Evolutionary conservation across 2,888 invertebrate species (phyloP).

Genomic region (Dyspetes luteomarginatus): DNA sequence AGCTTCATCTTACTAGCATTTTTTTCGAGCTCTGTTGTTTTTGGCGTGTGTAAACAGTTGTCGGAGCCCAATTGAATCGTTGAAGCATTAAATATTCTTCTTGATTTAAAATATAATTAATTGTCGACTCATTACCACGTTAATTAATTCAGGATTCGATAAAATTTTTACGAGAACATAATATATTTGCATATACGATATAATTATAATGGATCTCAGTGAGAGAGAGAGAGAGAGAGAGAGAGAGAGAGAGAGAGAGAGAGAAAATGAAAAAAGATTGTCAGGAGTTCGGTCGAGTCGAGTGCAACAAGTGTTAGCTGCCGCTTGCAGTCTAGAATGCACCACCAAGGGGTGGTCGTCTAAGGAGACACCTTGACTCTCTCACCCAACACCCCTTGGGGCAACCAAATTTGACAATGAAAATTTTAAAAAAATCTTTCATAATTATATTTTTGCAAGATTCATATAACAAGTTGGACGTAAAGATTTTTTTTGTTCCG

Average conservation of each 20-base stretch:
- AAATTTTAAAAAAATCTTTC: too few species aligned
- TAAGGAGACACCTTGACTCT: background rate
- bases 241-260: background rate
- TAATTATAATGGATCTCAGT: background rate
- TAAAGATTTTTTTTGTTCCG: too few species aligned
- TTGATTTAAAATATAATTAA: background rate
- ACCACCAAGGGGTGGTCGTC: too few species aligned
- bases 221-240: background rate
- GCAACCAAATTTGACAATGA: background rate
- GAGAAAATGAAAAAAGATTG: background rate
- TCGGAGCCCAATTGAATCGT: background rate
- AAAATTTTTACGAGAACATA: background rate
- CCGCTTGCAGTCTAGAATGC: constrained; percentile 63
- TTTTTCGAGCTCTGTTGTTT: background rate
- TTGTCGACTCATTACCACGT: background rate
- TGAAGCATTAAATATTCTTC: background rate
- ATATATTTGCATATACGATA: background rate
- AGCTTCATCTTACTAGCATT: background rate
- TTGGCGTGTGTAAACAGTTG: background rate
- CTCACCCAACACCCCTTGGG: background rate
- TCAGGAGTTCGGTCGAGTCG: constrained; percentile 3
- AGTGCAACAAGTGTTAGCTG: constrained; percentile 76
- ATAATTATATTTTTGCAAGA: too few species aligned
- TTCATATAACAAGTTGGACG: too few species aligned
- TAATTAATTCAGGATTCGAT: background rate